Base-by-base conservation (phyloP, 1,140 invertebrate species). In the Arctopsyche grandis region DNA sequence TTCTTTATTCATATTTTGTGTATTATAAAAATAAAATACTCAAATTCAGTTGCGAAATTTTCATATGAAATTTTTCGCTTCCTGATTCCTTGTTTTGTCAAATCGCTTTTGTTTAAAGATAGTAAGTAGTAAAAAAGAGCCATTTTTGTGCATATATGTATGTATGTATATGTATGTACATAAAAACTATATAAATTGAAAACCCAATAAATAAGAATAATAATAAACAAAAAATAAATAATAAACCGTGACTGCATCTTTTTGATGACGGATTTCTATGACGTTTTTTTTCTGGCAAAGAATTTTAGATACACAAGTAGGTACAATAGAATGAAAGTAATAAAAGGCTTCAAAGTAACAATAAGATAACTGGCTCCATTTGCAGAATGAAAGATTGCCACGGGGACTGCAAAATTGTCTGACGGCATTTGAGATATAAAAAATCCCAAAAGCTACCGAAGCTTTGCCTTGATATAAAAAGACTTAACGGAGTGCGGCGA, bases 361-460 rank as follows among this genome's bases (percentile, higher is more conserved):
- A 66, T 66, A 66, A 66, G 24, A 21, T 9, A 29, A 26, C 9
- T 14, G 16, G 21, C 58, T 3, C 58, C 58, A 10, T 22, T 22
- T 60, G 5, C 58, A 60, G 16, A 66, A 66, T 66, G 63, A 66
- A n/a, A 66, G 9, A 66, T 66, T 26, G 63, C 63, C 21, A 66
- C 24, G 56, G 16, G 5, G 56, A 60, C 7, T 60, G 21, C 56
- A 60, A 60, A 60, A 60, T 21, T 21, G 16, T 19, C 16, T 9
- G 16, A 9, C 56, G 16, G 56, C 21, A 60, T 60, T 21, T 16
- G n/a, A 52, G 48, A 52, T 52, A 52, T 21, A 60, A 60, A 60
- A 60, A 60, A 60, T 3, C 48, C 9, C 56, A 9, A 60, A 60
- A 60, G 21, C 56, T 19, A 19, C 56, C 14, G 9, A 60, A 60